Percentiles rank a stretch among this genome's conserved stretches.
Evolutionary conservation across 1,140 invertebrate genomes (phyloP).

Genomic region (Aradophagus sp.): DNA sequence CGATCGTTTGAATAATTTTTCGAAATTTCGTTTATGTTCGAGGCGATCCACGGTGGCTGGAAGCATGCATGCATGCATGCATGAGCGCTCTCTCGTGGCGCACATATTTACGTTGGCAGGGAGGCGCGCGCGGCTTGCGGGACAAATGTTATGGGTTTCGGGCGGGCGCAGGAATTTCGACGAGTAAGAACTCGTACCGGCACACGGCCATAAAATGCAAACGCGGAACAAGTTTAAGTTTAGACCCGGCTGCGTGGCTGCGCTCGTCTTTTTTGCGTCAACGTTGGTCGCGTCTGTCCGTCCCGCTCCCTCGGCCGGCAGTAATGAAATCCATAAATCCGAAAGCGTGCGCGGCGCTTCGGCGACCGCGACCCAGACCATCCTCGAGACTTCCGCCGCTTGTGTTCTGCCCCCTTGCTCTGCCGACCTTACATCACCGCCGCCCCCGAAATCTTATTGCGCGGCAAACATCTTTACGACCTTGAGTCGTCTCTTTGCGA

Average conservation of each 20-base stretch:
- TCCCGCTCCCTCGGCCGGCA: conserved; percentile 56
- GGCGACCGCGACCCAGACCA: no score
- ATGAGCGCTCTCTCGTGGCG: conserved; percentile 1
- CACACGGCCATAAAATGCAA: conserved; percentile 68
- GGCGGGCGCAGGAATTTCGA: conserved; percentile 56
- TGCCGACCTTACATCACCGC: no score
- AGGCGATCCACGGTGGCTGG: no score
- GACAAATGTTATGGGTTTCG: conserved; percentile 65
- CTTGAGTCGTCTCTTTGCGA: conserved; percentile 27
- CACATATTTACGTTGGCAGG: conserved; percentile 24
- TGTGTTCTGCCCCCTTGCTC: no score
- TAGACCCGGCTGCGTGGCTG: conserved; percentile 55
- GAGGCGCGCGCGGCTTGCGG: conserved; percentile 18
- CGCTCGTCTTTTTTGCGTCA: conserved; percentile 17
- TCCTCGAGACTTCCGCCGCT: no score
- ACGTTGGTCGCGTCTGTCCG: no score
- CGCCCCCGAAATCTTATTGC: conserved; percentile 54
- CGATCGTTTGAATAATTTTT: no score
- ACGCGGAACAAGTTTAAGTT: conserved; percentile 69
- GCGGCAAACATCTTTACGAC: conserved; percentile 59
- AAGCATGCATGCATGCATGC: conserved; percentile 15
- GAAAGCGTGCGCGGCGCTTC: no score
- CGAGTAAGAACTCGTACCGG: conserved; percentile 56
- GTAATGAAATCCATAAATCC: conserved; percentile 73
- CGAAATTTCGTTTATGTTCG: no score